Base-by-base conservation (phyloP, 2,888 invertebrate genomes). In the Kuschelorhynchus macadamiae region DNA sequence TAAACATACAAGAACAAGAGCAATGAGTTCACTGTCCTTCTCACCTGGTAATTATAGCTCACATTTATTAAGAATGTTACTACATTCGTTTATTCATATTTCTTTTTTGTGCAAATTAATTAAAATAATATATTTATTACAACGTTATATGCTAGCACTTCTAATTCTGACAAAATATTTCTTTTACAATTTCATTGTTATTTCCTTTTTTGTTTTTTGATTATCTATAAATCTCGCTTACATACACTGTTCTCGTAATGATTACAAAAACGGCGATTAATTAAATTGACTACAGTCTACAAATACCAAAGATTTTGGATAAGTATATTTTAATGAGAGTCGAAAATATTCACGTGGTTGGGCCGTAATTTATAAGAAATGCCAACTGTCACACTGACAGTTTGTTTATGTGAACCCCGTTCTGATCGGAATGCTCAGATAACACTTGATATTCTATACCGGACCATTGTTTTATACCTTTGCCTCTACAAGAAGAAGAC, bases 371-470 rank as follows among this genome's bases (percentile, higher is more conserved):
- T 78, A 80, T 77, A 74, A 72, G 72, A 72, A 75, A 76, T 71
- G 72, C 72, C 69, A 79, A 79, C 81, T 81, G 82, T 81, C 83
- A 81, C 80, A 75, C 78, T 81, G 82, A 80, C 81, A 81, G 80
- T 78, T 79, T 81, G 80, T 82, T 82, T 82, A 82, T 81, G 81
- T 78, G 80, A 79, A 78, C 79, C 79, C 81, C 77, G 80, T 80
- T 78, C 76, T 79, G 83, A 83, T 83, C 77, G 81, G 83, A 80
- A 83, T 82, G 80, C 76, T 72, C 76, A 81, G 83, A 83, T 83
- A 82, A 81, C 81, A 77, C 79, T 77, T 75, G 81, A 81, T 81
- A 81, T 80, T 81, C 80, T 77, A 70, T 70, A 77, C 71, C 71
- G 75, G 75, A 74, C 78, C 79, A 82, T 83, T 82, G 82, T 82